A percentile compares a stretch with the other conserved stretches of the same genome.
These are phyloP conservation scores for Calephelis virginiensis DNA, from an alignment of 1,140 invertebrate species.

Conservation along the genomic window DNA sequence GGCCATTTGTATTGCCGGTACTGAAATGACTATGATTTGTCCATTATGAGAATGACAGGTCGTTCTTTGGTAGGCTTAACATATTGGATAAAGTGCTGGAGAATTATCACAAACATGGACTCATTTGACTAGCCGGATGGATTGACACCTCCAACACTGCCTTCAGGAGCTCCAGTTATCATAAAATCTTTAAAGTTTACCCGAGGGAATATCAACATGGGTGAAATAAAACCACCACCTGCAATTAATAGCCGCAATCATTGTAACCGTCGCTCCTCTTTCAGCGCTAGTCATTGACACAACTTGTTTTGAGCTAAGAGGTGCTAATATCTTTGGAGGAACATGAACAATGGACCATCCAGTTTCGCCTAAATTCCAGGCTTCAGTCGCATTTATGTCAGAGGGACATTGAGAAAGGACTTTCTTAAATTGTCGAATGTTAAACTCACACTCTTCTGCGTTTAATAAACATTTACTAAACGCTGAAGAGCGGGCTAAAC, in stretches of 20 bases:
- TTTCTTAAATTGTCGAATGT: conserved; percentile 21
- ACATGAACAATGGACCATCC: conserved; percentile 54
- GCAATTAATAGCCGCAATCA: conserved; percentile 57
- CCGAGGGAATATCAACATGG: conserved; percentile 50
- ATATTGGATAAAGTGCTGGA: conserved; percentile 25
- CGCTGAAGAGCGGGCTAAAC: not conserved
- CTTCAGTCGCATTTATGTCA: conserved; percentile 24
- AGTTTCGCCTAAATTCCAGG: conserved; percentile 51
- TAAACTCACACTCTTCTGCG: not conserved
- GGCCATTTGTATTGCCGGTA: conserved; percentile 13
- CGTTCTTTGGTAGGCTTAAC: conserved; percentile 21
- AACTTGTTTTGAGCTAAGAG: conserved; percentile 15
- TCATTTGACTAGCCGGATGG: conserved; percentile 23
- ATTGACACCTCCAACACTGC: conserved; percentile 39
- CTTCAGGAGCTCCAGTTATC: conserved; percentile 50
- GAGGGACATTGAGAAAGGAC: conserved; percentile 24
- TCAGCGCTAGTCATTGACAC: conserved; percentile 34
- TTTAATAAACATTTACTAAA: conserved; percentile 1
- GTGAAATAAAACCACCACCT: conserved; percentile 26
- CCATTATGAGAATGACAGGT: conserved; percentile 23
- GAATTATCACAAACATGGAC: conserved; percentile 22
- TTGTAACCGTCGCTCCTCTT: conserved; percentile 31
- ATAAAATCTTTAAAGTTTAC: conserved; percentile 51
- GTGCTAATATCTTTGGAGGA: conserved; percentile 39
- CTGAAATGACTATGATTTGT: conserved; percentile 24